phyloP scores from a whole-genome alignment of 2,797 vertebrate genomes.

The Platyrinchus mystaceus region DNA sequence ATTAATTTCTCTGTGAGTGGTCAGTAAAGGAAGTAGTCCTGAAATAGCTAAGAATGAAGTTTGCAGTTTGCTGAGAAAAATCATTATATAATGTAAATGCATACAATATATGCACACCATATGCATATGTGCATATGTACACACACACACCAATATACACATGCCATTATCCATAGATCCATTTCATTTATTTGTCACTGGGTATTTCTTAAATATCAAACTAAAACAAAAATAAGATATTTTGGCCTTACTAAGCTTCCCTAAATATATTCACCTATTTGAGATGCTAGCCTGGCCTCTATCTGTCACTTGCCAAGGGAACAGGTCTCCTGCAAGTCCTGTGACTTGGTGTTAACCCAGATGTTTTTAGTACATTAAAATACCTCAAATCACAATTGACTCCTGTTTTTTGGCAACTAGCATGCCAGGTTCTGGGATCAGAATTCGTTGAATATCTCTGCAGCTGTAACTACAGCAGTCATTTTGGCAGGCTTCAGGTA shows the following conservation, averaged over 20 bases:
- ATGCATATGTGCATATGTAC: not conserved
- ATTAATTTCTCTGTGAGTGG: not conserved
- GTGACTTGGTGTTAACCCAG: not conserved
- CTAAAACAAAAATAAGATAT: not conserved
- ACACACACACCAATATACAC: not conserved
- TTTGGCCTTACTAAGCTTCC: not conserved
- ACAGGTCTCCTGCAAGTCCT: not conserved
- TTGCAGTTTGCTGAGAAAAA: not conserved
- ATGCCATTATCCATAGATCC: not conserved
- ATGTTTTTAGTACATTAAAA: not conserved
- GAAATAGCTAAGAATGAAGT: not conserved
- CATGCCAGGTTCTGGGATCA: not conserved
- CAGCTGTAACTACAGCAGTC: slow-evolving; percentile 3
- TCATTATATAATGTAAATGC: not conserved
- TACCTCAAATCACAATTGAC: not conserved
- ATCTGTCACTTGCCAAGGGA: not conserved
- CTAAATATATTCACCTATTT: not conserved
- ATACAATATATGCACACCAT: not conserved
- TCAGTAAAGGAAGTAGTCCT: not conserved
- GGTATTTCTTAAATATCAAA: not conserved
- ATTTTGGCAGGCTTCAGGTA: slow-evolving; percentile 4
- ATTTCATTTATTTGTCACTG: not conserved
- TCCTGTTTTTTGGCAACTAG: not conserved
- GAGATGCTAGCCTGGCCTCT: not conserved
- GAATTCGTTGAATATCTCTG: not conserved